phyloP scores from a whole-genome alignment of 2,888 invertebrate species.

The Acronicta aceris region DNA sequence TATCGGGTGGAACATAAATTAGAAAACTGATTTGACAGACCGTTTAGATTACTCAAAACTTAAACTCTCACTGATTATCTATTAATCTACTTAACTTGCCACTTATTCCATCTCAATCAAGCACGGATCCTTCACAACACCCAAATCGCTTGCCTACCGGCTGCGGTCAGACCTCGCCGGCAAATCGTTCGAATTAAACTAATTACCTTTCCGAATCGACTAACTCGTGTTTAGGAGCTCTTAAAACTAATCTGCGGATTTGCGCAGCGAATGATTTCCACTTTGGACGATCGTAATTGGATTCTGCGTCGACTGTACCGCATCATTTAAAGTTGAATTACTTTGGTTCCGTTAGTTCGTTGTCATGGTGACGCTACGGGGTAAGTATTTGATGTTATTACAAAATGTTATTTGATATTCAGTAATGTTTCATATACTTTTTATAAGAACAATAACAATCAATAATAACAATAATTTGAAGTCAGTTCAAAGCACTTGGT shows the following conservation, averaged over 20 bases:
- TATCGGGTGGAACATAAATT: neutral
- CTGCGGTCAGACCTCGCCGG: conserved; percentile 35
- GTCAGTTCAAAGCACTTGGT: neutral
- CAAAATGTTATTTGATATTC: neutral
- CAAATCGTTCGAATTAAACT: conserved; percentile 65
- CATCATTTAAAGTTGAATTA: conserved; percentile 49
- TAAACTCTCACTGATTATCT: neutral
- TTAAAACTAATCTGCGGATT: conserved; percentile 65
- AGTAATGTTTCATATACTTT: neutral
- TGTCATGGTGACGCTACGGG: conserved; percentile 10
- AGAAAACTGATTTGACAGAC: neutral
- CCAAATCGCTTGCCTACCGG: neutral
- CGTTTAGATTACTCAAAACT: neutral
- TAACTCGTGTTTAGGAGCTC: conserved; percentile 66
- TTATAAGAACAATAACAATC: neutral
- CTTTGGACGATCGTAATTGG: conserved; percentile 54
- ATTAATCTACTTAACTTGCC: conserved; percentile 1
- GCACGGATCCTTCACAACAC: conserved; percentile 9
- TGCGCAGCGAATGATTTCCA: conserved; percentile 57
- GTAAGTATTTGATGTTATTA: neutral
- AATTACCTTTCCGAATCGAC: conserved; percentile 64
- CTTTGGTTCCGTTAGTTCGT: conserved; percentile 37
- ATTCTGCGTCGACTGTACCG: conserved; percentile 37
- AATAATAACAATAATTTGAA: too few relatives aligned
- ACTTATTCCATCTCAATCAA: conserved; percentile 14